Evolutionary conservation across 2,888 invertebrate species (phyloP).

Genomic region (Rhopalosiphum nymphaeae): DNA sequence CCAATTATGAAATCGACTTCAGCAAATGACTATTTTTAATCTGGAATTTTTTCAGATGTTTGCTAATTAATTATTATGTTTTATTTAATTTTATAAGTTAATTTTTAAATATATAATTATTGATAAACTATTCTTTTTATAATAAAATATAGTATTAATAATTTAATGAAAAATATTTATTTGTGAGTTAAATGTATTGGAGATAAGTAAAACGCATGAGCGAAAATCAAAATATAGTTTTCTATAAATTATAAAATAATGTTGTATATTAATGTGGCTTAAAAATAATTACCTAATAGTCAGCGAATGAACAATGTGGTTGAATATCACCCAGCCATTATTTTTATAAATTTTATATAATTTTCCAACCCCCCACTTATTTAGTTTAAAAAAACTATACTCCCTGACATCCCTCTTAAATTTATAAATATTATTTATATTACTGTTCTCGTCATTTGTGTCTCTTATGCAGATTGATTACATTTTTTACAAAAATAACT

Average conservation of each 20-base stretch:
- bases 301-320: neutral
- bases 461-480: neutral
- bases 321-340: neutral
- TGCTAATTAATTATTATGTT: slow-evolving; percentile 45
- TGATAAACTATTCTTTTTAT: slow-evolving; percentile 34
- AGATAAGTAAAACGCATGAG: neutral
- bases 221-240: neutral
- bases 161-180: slow-evolving; percentile 22
- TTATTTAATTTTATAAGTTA: slow-evolving; percentile 56
- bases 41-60: slow-evolving; percentile 37
- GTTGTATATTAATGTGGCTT: neutral
- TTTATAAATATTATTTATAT: neutral
- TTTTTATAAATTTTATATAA: neutral
- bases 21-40: slow-evolving; percentile 45
- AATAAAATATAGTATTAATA: slow-evolving; percentile 46
- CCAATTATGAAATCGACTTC: slow-evolving; percentile 30
- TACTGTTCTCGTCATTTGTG: neutral
- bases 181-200: neutral
- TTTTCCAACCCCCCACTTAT: neutral
- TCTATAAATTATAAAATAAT: slow-evolving; percentile 4
- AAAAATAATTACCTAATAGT: neutral
- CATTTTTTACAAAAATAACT: neutral
- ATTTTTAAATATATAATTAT: slow-evolving; percentile 57
- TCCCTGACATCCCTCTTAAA: neutral
- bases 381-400: neutral